Percentiles rank a stretch among this genome's conserved stretches.
phyloP scores from a whole-genome alignment of 2,113 vertebrate genomes.

The Bos taurus region DNA sequence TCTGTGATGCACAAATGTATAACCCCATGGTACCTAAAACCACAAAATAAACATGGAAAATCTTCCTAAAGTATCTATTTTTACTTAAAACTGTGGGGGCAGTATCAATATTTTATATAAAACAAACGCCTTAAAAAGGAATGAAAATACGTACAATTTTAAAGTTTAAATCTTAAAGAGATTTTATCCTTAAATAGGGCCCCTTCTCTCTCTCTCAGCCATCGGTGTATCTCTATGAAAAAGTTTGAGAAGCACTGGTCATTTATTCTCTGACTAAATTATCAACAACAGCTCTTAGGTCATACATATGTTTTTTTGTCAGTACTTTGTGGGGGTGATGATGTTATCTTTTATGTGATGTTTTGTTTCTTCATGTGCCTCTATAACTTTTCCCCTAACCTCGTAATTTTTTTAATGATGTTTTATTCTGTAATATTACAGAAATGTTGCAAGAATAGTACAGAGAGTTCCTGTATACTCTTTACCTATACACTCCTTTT shows the following conservation, averaged over 20 bases:
- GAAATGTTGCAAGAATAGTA: background rate
- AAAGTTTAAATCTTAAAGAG: background rate
- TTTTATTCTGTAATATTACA: conserved; percentile 4
- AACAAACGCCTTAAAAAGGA: background rate
- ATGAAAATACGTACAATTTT: conserved; percentile 4
- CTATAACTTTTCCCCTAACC: background rate
- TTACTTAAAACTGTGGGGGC: background rate
- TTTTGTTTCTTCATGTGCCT: background rate
- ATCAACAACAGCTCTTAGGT: background rate
- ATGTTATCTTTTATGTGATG: background rate
- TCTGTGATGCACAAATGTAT: background rate
- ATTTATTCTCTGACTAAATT: background rate
- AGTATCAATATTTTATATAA: conserved; percentile 2
- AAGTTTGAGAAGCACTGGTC: background rate
- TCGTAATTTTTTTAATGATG: background rate
- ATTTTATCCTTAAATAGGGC: background rate
- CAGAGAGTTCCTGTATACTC: background rate
- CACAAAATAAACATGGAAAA: background rate
- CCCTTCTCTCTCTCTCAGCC: background rate
- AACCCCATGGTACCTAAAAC: background rate
- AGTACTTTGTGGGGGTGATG: background rate
- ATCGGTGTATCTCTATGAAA: background rate
- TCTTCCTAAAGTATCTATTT: background rate
- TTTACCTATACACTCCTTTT: background rate
- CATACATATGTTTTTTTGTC: background rate